Conservation (phyloP, 2,797 vertebrate genomes). For the Scarus forsteni region DNA sequence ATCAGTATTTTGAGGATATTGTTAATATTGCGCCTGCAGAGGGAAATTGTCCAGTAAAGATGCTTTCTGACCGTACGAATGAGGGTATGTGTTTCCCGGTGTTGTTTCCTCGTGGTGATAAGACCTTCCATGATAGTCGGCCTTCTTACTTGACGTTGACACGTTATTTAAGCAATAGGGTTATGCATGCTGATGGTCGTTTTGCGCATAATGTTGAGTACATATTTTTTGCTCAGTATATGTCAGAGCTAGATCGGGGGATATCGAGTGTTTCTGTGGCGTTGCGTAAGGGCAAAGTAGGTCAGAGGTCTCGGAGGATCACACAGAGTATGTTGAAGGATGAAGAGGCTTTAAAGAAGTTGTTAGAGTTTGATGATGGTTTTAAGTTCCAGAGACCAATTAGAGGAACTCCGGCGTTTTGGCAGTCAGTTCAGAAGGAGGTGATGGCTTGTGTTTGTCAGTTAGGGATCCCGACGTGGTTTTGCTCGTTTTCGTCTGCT, state of each 20-base stretch:
- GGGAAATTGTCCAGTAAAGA: not conserved
- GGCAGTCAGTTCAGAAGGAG: too few relatives aligned
- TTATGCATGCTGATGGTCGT: constrained; percentile 15
- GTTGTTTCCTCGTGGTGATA: not conserved
- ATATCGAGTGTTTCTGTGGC: constrained; percentile 2
- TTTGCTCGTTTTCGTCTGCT: too few relatives aligned
- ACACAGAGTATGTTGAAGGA: not conserved
- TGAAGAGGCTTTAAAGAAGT: not conserved
- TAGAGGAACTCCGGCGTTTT: too few relatives aligned
- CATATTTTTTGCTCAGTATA: constrained; percentile 11
- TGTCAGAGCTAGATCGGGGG: constrained; percentile 1
- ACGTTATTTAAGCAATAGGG: constrained; percentile 10
- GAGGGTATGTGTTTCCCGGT: not conserved
- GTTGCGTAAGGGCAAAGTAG: not conserved
- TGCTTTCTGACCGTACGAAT: not conserved
- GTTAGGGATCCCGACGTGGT: too few relatives aligned
- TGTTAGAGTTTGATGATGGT: too few relatives aligned
- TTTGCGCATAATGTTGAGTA: constrained; percentile 23
- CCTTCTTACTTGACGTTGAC: not conserved
- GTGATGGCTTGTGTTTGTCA: too few relatives aligned
- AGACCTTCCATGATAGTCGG: not conserved
- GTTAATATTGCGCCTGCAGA: constrained; percentile 13
- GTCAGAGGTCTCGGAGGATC: too few relatives aligned
- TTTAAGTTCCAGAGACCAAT: too few relatives aligned
- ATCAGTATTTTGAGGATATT: constrained; percentile 13